These are phyloP conservation scores for Macrocentrus cingulum DNA, from an alignment of 1,140 invertebrate genomes.

Conservation along the genomic window DNA sequence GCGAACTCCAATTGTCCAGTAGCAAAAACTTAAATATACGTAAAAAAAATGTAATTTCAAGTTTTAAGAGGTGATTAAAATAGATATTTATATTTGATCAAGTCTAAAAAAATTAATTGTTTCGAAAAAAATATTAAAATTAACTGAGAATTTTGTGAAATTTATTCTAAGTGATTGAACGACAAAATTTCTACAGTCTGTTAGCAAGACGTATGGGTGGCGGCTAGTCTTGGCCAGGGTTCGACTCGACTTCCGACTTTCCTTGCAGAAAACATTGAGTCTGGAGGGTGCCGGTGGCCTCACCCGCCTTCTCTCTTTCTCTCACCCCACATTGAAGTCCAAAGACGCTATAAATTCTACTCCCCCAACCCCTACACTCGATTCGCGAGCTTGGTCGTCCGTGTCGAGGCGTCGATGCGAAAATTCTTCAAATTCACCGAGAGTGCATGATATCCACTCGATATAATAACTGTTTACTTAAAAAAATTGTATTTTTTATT, in stretches of 20 bases:
- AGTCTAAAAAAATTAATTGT: no score
- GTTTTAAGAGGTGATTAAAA: no score
- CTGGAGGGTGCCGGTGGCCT: constrained; percentile 38
- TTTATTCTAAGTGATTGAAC: constrained; percentile 18
- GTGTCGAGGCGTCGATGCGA: constrained; percentile 19
- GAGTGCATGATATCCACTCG: neutral
- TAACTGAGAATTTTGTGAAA: constrained; percentile 34
- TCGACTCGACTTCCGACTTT: constrained; percentile 59
- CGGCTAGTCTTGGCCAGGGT: constrained; percentile 51
- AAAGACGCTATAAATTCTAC: constrained; percentile 58
- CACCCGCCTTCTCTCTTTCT: constrained; percentile 33
- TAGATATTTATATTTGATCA: no score
- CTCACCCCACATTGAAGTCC: constrained; percentile 30
- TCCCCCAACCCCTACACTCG: constrained; percentile 24
- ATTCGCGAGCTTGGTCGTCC: constrained; percentile 43
- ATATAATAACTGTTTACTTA: neutral
- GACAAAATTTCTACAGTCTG: constrained; percentile 53
- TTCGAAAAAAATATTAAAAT: no score
- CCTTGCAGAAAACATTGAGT: constrained; percentile 60
- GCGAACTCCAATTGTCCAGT: constrained; percentile 50
- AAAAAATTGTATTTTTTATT: no score
- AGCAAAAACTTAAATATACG: neutral
- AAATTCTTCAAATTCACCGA: constrained; percentile 12
- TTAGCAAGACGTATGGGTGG: constrained; percentile 57
- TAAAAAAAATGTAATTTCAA: neutral